A percentile compares a stretch with the other conserved stretches of the same genome.
Conservation (phyloP, 1,140 invertebrate genomes). For the Sitodiplosis mosellana region DNA sequence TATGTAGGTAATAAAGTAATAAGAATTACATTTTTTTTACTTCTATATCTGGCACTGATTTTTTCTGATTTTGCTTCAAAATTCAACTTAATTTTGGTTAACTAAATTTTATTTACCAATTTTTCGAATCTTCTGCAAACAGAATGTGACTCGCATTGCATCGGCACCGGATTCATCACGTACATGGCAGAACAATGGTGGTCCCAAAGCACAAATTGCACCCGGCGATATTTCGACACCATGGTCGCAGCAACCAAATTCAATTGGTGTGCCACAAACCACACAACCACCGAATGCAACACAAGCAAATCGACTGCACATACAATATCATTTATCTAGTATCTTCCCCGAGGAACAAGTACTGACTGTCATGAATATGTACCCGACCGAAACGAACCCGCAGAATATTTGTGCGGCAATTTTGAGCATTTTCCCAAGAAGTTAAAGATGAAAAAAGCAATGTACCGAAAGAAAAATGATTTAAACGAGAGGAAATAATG, state of each 20-base stretch:
- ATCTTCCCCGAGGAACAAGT: conserved; percentile 83
- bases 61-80: background rate
- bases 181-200: conserved; percentile 24
- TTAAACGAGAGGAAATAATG: no score
- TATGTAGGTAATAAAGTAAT: no score
- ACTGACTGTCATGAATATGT: conserved; percentile 57
- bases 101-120: background rate
- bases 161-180: conserved; percentile 54
- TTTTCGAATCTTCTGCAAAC: conserved; percentile 5
- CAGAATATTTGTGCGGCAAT: conserved; percentile 78
- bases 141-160: conserved; percentile 51
- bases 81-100: background rate
- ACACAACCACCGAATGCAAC: conserved; percentile 38
- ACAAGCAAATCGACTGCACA: conserved; percentile 30
- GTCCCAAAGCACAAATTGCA: conserved; percentile 10
- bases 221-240: conserved; percentile 11
- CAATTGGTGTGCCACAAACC: conserved; percentile 25
- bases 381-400: conserved; percentile 73
- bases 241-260: conserved; percentile 44
- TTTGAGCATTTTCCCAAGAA: conserved; percentile 43
- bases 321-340: conserved; percentile 69
- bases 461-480: no score
- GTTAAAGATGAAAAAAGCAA: background rate
- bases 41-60: no score
- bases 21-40: no score